Conservation (phyloP, 2,888 invertebrate genomes). For the Acrobasis consociella region DNA sequence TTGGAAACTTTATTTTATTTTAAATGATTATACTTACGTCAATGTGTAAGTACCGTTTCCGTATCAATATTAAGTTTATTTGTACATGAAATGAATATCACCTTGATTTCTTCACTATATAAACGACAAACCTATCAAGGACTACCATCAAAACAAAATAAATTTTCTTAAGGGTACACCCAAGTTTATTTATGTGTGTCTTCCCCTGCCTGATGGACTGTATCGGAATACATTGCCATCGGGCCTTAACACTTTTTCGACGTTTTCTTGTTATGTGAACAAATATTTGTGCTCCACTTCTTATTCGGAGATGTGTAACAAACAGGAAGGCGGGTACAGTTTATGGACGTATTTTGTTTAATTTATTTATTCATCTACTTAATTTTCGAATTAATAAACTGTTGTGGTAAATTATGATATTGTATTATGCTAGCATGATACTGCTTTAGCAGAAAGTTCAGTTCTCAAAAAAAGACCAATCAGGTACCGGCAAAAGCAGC, state of each 20-base stretch:
- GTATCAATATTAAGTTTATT: background rate
- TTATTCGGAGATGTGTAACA: conserved; percentile 27
- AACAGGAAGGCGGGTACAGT: conserved; percentile 29
- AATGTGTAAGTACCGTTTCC: no score
- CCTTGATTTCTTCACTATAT: conserved; percentile 8
- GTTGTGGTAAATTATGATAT: no score
- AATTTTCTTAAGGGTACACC: conserved; percentile 30
- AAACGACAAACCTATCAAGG: conserved; percentile 20
- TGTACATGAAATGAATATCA: background rate
- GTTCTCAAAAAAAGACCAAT: no score
- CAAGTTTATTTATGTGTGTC: conserved; percentile 38
- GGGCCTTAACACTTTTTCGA: conserved; percentile 39
- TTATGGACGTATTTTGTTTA: background rate
- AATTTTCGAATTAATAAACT: no score
- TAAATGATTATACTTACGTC: no score
- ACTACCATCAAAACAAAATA: conserved; percentile 34
- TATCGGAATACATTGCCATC: conserved; percentile 39
- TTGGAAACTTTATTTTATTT: no score
- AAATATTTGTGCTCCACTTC: conserved; percentile 45
- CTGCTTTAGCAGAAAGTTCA: no score
- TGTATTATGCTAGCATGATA: no score
- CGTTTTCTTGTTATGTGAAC: conserved; percentile 39
- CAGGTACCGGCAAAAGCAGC: no score
- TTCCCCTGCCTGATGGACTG: conserved; percentile 38
- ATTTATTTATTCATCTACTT: background rate